A percentile compares a stretch with the other conserved stretches of the same genome.
These are phyloP conservation scores for Drosophila triauraria DNA, from an alignment of 1,140 invertebrate genomes.

Conservation along the genomic window DNA sequence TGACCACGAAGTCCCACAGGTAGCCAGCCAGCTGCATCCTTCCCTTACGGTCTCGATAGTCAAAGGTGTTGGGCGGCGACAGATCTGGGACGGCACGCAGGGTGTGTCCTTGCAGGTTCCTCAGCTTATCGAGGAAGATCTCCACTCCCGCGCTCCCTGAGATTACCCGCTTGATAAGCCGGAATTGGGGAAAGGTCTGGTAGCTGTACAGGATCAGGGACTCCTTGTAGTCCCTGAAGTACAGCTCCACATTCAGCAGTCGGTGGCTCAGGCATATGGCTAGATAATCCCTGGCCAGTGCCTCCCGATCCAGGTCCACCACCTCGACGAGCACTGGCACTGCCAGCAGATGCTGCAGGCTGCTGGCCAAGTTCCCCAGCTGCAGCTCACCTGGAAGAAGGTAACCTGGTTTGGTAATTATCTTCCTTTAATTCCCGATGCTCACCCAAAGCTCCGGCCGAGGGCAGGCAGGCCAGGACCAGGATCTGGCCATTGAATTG, in stretches of 20 bases:
- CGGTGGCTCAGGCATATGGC: slow-evolving; percentile 3
- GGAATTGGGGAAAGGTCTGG: slow-evolving; percentile 42
- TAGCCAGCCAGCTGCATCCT: slow-evolving; percentile 32
- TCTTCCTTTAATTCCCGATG: too few relatives aligned
- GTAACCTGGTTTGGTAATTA: neutral
- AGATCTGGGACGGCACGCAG: slow-evolving; percentile 25
- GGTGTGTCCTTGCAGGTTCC: slow-evolving; percentile 27
- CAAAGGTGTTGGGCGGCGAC: slow-evolving; percentile 53
- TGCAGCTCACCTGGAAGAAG: neutral
- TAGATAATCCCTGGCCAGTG: slow-evolving; percentile 4
- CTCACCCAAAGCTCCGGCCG: neutral
- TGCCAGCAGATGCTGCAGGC: slow-evolving; percentile 10
- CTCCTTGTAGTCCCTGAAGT: slow-evolving; percentile 11
- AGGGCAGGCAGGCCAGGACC: slow-evolving; percentile 51
- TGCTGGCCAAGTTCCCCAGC: slow-evolving; percentile 14
- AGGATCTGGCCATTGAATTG: slow-evolving; percentile 19
- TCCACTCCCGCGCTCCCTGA: rapidly evolving
- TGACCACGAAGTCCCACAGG: slow-evolving; percentile 39
- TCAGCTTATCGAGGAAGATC: slow-evolving; percentile 32
- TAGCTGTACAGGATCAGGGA: slow-evolving; percentile 36
- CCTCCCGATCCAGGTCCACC: neutral
- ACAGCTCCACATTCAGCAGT: slow-evolving; percentile 53
- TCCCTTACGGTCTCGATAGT: slow-evolving; percentile 18
- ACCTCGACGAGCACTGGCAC: slow-evolving; percentile 52
- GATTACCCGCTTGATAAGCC: neutral